A percentile compares a stretch with the other conserved stretches of the same genome.
Evolutionary conservation across 1,140 invertebrate genomes (phyloP).

Genomic region (Drosophila sucinea): DNA sequence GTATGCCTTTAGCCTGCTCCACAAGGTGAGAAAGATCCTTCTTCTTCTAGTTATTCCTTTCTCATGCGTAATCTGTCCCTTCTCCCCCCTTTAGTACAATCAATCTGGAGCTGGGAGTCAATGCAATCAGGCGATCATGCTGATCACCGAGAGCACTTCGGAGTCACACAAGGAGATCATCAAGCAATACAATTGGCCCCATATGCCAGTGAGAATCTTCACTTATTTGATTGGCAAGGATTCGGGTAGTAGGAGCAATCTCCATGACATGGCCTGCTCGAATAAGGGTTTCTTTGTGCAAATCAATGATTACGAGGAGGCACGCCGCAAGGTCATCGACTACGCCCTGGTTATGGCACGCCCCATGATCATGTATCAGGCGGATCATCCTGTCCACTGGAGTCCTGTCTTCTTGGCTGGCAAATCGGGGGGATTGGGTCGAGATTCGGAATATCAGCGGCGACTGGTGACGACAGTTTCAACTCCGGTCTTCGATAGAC

Average conservation of each 20-base stretch:
- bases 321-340: conserved; percentile 94
- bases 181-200: conserved; percentile 94
- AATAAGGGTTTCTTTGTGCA: conserved; percentile 98
- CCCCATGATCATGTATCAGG: conserved; percentile 95
- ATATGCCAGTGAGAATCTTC: conserved; percentile 96
- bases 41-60: too few species aligned
- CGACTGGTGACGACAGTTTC: conserved; percentile 95
- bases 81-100: conserved; percentile 87
- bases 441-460: conserved; percentile 88
- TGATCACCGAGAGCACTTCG: conserved; percentile 96
- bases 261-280: conserved; percentile 96
- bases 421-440: conserved; percentile 87
- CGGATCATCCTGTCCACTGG: conserved; percentile 95
- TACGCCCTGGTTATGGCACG: conserved; percentile 95
- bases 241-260: conserved; percentile 91
- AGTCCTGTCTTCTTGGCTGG: conserved; percentile 94
- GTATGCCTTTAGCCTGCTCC: conserved; percentile 95
- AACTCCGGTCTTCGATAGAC: conserved; percentile 95
- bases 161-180: conserved; percentile 86
- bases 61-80: neutral
- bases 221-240: conserved; percentile 98
- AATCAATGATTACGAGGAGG: conserved; percentile 92
- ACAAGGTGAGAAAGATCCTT: conserved; percentile 86
- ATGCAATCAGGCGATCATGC: conserved; percentile 99
- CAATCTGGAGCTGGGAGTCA: conserved; percentile 91